Evolutionary conservation across 2,797 vertebrate genomes (phyloP).

Genomic region (Myotis vivesi): DNA sequence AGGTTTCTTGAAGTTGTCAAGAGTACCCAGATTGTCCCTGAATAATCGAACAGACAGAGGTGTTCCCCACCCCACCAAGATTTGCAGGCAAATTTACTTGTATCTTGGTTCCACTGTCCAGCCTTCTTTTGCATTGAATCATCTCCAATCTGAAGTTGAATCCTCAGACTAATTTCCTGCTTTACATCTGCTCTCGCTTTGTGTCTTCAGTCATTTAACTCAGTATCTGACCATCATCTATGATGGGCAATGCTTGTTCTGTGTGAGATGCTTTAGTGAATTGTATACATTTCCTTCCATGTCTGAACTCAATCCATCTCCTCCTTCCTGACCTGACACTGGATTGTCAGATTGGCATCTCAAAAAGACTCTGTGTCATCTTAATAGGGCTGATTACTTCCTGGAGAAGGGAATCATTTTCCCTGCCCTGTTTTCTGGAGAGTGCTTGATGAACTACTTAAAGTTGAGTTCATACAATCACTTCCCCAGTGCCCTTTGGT

Average conservation of each 20-base stretch:
- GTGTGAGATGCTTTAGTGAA: not conserved
- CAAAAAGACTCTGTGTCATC: not conserved
- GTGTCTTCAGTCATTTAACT: not conserved
- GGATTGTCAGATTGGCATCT: not conserved
- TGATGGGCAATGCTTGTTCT: not conserved
- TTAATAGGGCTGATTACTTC: slow-evolving; percentile 19
- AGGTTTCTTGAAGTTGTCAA: not conserved
- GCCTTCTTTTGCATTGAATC: not conserved
- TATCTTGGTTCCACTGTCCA: not conserved
- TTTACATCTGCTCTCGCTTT: not conserved
- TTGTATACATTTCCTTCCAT: not conserved
- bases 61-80: not conserved
- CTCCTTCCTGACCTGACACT: slow-evolving; percentile 1
- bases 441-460: slow-evolving; percentile 13
- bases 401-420: slow-evolving; percentile 2
- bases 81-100: not conserved
- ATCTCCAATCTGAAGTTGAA: not conserved
- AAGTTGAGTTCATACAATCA: not conserved
- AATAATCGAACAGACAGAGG: not conserved
- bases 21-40: not conserved
- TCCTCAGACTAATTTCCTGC: not conserved
- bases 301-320: not conserved
- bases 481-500: not conserved
- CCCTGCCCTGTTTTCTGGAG: not conserved
- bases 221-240: not conserved